These are phyloP conservation scores for Spizaetus ornatus DNA, from an alignment of 2,113 vertebrate genomes.

Conservation along the genomic window DNA sequence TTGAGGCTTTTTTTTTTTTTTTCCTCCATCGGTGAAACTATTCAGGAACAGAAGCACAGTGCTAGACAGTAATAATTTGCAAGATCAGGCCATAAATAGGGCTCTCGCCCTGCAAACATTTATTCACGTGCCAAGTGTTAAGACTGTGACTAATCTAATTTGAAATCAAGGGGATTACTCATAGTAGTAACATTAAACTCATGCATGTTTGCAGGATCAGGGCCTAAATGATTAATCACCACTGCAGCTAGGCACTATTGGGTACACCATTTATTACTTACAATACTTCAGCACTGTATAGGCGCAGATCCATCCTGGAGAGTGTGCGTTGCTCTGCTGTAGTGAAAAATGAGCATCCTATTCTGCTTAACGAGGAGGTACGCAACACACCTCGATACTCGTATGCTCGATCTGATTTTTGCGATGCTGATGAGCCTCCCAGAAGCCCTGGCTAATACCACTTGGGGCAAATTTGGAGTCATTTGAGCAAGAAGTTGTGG, in stretches of 20 bases:
- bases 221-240: slow-evolving; percentile 48
- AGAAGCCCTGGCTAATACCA: not conserved
- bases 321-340: not conserved
- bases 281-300: not conserved
- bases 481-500: not conserved
- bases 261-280: not conserved
- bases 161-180: slow-evolving; percentile 60
- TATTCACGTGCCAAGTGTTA: slow-evolving; percentile 57
- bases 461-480: not conserved
- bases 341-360: not conserved
- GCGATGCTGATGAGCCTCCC: not conserved
- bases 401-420: rapidly evolving
- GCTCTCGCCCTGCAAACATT: slow-evolving; percentile 38
- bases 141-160: slow-evolving; percentile 60
- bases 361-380: not conserved
- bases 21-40: not conserved
- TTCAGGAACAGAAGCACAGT: not conserved
- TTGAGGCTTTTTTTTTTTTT: not conserved
- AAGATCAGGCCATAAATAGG: slow-evolving; percentile 56
- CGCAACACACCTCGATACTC: not conserved
- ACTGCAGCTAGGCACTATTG: not conserved
- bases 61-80: slow-evolving; percentile 47
- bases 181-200: slow-evolving; percentile 55
- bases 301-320: not conserved
- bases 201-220: slow-evolving; percentile 44